Percentiles rank a stretch among this genome's conserved stretches.
Conservation (phyloP, 2,797 vertebrate genomes). For the Numenius phaeopus region DNA sequence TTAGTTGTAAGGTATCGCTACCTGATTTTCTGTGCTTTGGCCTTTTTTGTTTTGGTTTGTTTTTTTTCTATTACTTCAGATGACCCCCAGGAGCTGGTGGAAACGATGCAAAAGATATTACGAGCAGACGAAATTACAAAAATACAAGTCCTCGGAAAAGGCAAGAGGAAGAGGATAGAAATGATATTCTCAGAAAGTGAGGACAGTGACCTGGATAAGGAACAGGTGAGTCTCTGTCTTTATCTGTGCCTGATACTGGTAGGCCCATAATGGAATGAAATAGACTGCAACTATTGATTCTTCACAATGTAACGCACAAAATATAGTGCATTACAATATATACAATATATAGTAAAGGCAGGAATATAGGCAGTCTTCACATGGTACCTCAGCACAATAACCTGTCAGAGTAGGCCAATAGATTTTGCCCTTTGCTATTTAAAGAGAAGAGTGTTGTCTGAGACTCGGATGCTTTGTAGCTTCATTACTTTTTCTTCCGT, state of each 20-base stretch:
- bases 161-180: constrained; percentile 79
- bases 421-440: background rate
- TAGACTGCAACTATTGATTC: background rate
- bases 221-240: constrained; percentile 64
- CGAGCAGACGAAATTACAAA: constrained; percentile 72
- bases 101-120: constrained; percentile 79
- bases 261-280: background rate
- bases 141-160: constrained; percentile 74
- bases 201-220: constrained; percentile 71
- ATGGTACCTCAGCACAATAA: background rate
- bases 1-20: background rate
- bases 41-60: background rate
- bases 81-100: constrained; percentile 61
- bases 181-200: constrained; percentile 75
- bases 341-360: background rate
- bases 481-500: background rate
- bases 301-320: background rate
- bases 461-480: background rate
- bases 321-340: background rate
- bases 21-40: constrained; percentile 18
- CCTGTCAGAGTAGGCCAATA: background rate
- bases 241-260: background rate
- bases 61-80: constrained; percentile 31
- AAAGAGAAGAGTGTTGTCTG: background rate
- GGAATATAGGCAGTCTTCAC: background rate